These are phyloP conservation scores for Speoplatyrhinus poulsoni DNA, from an alignment of 2,113 vertebrate species.

Conservation along the genomic window DNA sequence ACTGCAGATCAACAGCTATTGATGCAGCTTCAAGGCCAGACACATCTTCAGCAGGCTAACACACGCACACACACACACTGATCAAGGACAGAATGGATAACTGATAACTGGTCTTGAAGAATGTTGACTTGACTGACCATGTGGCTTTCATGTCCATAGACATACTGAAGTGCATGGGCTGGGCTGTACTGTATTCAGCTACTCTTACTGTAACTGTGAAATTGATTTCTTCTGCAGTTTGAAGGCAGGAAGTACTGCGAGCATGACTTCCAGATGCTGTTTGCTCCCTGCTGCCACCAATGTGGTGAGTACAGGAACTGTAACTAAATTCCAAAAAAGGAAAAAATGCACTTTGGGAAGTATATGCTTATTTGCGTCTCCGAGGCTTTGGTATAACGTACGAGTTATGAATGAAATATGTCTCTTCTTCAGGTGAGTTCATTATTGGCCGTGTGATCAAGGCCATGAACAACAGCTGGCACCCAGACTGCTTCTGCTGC, in stretches of 20 bases:
- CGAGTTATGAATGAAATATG: not conserved
- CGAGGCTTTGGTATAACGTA: not conserved
- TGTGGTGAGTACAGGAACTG: conserved; percentile 85
- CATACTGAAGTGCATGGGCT: not conserved
- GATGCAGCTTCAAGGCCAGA: conserved; percentile 22
- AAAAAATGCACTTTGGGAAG: not conserved
- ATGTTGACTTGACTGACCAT: not conserved
- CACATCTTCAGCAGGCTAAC: conserved; percentile 1
- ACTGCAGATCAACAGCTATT: not conserved
- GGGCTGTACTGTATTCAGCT: not conserved
- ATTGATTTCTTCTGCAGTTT: conserved; percentile 80
- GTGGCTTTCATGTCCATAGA: not conserved
- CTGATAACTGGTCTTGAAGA: not conserved
- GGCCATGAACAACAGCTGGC: conserved; percentile 99
- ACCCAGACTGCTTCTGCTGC: conserved; percentile 96
- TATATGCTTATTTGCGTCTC: not conserved
- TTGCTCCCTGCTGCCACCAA: conserved; percentile 96
- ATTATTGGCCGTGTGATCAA: conserved; percentile 98
- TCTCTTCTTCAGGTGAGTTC: conserved; percentile 85
- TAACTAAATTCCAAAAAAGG: not conserved
- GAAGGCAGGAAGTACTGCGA: conserved; percentile 98
- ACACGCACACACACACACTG: not conserved
- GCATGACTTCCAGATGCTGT: conserved; percentile 99
- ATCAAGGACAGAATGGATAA: not conserved
- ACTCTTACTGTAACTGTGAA: not conserved